Evolutionary conservation across 2,797 vertebrate genomes (phyloP).

Genomic region (Onychomys torridus): DNA sequence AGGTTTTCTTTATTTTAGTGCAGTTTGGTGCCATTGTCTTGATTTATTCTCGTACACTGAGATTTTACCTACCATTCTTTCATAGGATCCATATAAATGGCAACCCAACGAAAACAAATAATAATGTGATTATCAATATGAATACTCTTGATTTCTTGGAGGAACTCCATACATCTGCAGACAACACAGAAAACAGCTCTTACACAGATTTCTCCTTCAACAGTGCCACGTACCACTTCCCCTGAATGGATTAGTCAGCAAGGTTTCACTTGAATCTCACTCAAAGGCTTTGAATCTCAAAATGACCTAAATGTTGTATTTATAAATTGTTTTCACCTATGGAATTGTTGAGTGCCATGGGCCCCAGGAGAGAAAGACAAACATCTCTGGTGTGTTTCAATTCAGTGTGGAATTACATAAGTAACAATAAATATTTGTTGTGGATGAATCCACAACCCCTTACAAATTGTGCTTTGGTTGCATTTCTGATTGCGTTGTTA

Average conservation of each 20-base stretch:
- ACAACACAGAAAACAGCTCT: neutral
- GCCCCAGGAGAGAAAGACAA: slow-evolving; percentile 34
- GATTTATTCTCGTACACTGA: neutral
- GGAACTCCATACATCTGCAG: neutral
- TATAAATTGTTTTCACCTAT: slow-evolving; percentile 62
- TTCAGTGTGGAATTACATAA: slow-evolving; percentile 39
- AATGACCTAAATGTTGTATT: slow-evolving; percentile 29
- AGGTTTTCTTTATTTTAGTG: neutral
- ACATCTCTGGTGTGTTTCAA: slow-evolving; percentile 59
- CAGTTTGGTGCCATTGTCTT: neutral
- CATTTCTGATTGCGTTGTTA: slow-evolving; percentile 71
- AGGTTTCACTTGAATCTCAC: slow-evolving; percentile 53
- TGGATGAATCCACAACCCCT: slow-evolving; percentile 67
- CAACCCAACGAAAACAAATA: neutral
- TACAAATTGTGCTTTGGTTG: slow-evolving; percentile 69
- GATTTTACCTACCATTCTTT: neutral
- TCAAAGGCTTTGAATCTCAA: slow-evolving; percentile 11
- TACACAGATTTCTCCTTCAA: neutral
- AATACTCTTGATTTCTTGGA: neutral
- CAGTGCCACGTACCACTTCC: neutral
- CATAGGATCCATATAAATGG: neutral
- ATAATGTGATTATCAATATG: neutral
- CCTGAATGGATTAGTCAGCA: neutral
- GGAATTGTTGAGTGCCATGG: neutral
- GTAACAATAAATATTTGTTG: slow-evolving; percentile 68